Conservation (phyloP, 92 coral and sea anemone species). For the Phenganax stokvisi region DNA sequence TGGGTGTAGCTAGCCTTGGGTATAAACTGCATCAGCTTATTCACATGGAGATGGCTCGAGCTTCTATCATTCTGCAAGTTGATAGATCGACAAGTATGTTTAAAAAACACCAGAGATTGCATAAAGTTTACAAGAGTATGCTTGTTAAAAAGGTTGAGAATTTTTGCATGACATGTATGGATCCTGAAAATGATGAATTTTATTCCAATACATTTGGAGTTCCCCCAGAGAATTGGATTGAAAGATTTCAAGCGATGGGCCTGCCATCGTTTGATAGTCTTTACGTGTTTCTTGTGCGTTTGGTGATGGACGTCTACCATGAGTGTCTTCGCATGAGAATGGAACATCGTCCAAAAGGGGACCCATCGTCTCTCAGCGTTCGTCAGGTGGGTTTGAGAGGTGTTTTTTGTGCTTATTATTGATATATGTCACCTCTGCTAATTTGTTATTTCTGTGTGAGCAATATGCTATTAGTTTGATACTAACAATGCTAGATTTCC, state of each 20-base stretch:
- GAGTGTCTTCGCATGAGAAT: constrained; percentile 83
- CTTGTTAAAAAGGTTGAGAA: neutral
- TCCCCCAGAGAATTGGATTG: constrained; percentile 41
- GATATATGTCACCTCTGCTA: neutral
- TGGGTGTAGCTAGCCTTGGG: constrained; percentile 82
- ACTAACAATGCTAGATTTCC: too few relatives aligned
- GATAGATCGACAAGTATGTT: constrained; percentile 3
- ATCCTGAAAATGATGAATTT: constrained; percentile 18
- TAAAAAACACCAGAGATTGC: constrained; percentile 10
- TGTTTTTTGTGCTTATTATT: neutral
- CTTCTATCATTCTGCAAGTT: constrained; percentile 25
- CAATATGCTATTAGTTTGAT: too few relatives aligned
- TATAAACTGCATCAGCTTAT: constrained; percentile 69
- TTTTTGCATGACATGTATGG: constrained; percentile 20
- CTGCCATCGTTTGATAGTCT: constrained; percentile 68
- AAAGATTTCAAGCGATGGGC: constrained; percentile 64
- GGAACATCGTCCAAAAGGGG: constrained; percentile 92
- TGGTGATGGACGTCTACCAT: constrained; percentile 79
- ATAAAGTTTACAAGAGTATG: constrained; percentile 12
- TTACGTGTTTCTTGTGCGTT: constrained; percentile 64
- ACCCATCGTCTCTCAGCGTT: constrained; percentile 85
- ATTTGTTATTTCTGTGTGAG: too few relatives aligned
- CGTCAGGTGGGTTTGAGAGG: constrained; percentile 57
- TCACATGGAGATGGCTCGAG: constrained; percentile 57
- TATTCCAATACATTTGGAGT: constrained; percentile 26